phyloP scores from a whole-genome alignment of 1,140 invertebrate species.

The Neelides sp. region DNA sequence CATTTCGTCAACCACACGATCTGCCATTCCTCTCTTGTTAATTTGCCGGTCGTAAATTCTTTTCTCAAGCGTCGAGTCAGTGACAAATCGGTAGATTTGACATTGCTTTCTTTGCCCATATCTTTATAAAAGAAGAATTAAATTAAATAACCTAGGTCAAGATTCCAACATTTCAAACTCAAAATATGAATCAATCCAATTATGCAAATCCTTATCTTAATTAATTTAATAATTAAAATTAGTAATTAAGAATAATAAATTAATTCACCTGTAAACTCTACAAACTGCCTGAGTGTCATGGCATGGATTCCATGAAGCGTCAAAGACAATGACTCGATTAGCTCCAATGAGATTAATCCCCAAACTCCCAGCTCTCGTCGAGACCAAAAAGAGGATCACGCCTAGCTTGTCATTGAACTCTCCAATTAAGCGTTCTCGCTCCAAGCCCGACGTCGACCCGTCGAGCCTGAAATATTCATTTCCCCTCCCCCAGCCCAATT shows the following conservation, averaged over 20 bases:
- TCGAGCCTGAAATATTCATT: conserved; percentile 53
- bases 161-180: not conserved
- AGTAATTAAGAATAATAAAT: not conserved
- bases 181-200: not conserved
- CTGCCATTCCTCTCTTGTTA: conserved; percentile 93
- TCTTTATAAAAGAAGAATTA: conserved; percentile 34
- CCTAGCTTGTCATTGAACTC: conserved; percentile 89
- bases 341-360: conserved; percentile 97
- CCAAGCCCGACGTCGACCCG: conserved; percentile 83
- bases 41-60: conserved; percentile 97
- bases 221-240: not conserved
- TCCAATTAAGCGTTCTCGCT: conserved; percentile 91
- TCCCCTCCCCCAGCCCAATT: conserved; percentile 32
- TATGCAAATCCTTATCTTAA: not conserved
- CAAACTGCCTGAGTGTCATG: conserved; percentile 98
- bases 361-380: conserved; percentile 87
- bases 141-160: not conserved
- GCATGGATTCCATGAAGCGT: conserved; percentile 99
- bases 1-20: conserved; percentile 93
- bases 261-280: conserved; percentile 66
- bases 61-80: conserved; percentile 91
- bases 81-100: conserved; percentile 90
- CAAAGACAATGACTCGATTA: conserved; percentile 92
- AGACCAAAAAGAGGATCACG: conserved; percentile 87
- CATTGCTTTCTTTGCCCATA: conserved; percentile 91